Percentiles rank a stretch among this genome's conserved stretches.
These are phyloP conservation scores for Brachynemurus nebulosus DNA, from an alignment of 2,888 invertebrate genomes.

Conservation along the genomic window DNA sequence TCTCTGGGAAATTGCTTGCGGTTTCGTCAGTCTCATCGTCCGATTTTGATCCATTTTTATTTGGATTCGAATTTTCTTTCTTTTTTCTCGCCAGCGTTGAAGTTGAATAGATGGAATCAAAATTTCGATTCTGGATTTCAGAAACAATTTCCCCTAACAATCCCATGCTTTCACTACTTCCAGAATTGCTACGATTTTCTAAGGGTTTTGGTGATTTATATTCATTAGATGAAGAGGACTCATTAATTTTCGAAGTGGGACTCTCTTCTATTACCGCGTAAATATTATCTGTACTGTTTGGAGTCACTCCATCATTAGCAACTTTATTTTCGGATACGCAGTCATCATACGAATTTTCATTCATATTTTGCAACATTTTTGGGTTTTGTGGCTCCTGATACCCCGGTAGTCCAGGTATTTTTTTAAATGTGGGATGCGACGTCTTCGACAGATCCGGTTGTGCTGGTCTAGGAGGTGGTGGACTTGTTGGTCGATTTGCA, in stretches of 20 bases:
- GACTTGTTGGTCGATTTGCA: slow-evolving; percentile 54
- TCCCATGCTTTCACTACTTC: slow-evolving; percentile 57
- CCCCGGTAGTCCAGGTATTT: slow-evolving; percentile 36
- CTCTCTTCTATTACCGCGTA: slow-evolving; percentile 79
- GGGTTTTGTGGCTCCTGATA: slow-evolving; percentile 39
- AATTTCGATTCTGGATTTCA: slow-evolving; percentile 74
- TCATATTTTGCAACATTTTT: slow-evolving; percentile 20
- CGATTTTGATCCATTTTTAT: slow-evolving; percentile 10
- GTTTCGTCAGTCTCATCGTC: slow-evolving; percentile 20
- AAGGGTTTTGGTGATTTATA: slow-evolving; percentile 23
- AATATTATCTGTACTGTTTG: slow-evolving; percentile 53
- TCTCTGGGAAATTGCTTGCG: no score
- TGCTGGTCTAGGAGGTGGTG: slow-evolving; percentile 59
- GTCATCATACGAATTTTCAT: slow-evolving; percentile 57
- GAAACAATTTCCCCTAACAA: slow-evolving; percentile 74
- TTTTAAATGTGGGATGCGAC: slow-evolving; percentile 22
- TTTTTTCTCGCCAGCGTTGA: slow-evolving; percentile 53
- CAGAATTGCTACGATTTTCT: slow-evolving; percentile 30
- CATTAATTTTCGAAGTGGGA: slow-evolving; percentile 34
- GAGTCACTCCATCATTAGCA: slow-evolving; percentile 42
- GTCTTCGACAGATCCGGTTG: slow-evolving; percentile 30
- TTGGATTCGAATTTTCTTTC: slow-evolving; percentile 30
- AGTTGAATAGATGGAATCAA: slow-evolving; percentile 76
- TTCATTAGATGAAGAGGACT: slow-evolving; percentile 31
- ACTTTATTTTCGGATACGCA: slow-evolving; percentile 52